Conservation (phyloP, 2,888 invertebrate genomes). For the Osmoderma eremita region DNA sequence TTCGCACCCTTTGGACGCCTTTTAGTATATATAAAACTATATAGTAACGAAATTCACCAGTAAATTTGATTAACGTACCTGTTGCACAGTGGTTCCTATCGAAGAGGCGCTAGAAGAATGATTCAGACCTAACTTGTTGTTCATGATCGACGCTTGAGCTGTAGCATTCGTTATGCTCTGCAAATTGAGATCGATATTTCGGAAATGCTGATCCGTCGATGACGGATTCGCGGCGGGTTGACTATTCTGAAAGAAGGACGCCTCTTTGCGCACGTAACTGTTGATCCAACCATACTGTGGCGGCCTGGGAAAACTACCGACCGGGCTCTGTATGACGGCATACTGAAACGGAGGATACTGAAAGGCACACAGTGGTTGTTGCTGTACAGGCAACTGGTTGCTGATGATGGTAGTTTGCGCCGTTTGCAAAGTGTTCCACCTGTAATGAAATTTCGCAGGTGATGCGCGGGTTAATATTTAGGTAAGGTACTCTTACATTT, state of each 20-base stretch:
- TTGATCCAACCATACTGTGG: slow-evolving; percentile 16
- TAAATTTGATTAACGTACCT: too few species aligned
- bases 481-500: slow-evolving; percentile 61
- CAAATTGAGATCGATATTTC: slow-evolving; percentile 28
- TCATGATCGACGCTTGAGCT: slow-evolving; percentile 1
- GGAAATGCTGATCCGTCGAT: slow-evolving; percentile 9
- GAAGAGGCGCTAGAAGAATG: slow-evolving; percentile 20
- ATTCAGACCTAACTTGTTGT: slow-evolving; percentile 6
- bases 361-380: background rate
- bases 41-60: too few species aligned
- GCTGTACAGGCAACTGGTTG: slow-evolving; percentile 14
- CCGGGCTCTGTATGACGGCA: slow-evolving; percentile 8
- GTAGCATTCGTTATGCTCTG: slow-evolving; percentile 10
- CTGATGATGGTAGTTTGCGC: slow-evolving; percentile 15
- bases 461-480: slow-evolving; percentile 32
- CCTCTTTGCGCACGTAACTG: slow-evolving; percentile 17
- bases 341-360: slow-evolving; percentile 32
- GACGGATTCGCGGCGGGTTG: background rate
- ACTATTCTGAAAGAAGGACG: slow-evolving; percentile 5
- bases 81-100: background rate
- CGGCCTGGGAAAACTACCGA: slow-evolving; percentile 1
- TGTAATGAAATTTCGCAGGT: slow-evolving; percentile 9
- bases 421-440: slow-evolving; percentile 35
- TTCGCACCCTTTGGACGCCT: too few species aligned
- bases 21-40: too few species aligned